These are phyloP conservation scores for Drosophila serrata DNA, from an alignment of 1,140 invertebrate genomes.

Conservation along the genomic window DNA sequence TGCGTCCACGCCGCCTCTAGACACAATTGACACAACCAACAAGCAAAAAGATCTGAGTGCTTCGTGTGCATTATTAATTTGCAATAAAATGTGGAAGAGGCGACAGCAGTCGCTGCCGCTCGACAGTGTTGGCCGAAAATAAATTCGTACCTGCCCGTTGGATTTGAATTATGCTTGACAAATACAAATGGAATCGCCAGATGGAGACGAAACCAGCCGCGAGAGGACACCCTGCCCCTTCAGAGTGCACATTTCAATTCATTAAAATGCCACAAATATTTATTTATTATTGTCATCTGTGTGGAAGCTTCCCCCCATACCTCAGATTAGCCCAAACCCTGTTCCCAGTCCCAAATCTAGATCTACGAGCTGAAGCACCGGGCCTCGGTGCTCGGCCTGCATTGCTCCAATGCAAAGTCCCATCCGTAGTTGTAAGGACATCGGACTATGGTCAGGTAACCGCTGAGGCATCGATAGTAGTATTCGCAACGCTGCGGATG, in stretches of 20 bases:
- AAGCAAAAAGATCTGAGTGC: conserved; percentile 25
- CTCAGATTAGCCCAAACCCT: not conserved
- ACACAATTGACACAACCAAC: conserved; percentile 75
- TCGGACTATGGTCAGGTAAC: conserved; percentile 71
- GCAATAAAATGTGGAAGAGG: conserved; percentile 78
- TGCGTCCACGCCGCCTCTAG: conserved; percentile 48
- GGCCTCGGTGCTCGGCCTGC: conserved; percentile 48
- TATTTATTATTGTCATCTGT: conserved; percentile 82
- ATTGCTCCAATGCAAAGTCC: conserved; percentile 59
- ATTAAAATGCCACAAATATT: conserved; percentile 79
- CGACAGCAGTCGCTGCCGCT: conserved; percentile 45
- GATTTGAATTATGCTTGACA: conserved; percentile 80
- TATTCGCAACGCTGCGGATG: conserved; percentile 75
- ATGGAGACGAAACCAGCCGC: conserved; percentile 56
- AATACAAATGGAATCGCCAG: conserved; percentile 80
- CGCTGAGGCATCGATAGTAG: conserved; percentile 67
- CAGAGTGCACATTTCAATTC: conserved; percentile 63
- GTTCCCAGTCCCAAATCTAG: not conserved
- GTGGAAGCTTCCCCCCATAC: conserved; percentile 21
- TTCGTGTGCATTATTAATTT: conserved; percentile 80
- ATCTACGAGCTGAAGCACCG: conserved; percentile 53
- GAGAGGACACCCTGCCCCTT: conserved; percentile 32
- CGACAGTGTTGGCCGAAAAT: conserved; percentile 56
- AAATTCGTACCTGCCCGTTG: conserved; percentile 72
- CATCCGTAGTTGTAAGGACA: conserved; percentile 70